Percentiles rank a stretch among this genome's conserved stretches.
phyloP scores from a whole-genome alignment of 1,140 invertebrate species.

The Asobara japonica region DNA sequence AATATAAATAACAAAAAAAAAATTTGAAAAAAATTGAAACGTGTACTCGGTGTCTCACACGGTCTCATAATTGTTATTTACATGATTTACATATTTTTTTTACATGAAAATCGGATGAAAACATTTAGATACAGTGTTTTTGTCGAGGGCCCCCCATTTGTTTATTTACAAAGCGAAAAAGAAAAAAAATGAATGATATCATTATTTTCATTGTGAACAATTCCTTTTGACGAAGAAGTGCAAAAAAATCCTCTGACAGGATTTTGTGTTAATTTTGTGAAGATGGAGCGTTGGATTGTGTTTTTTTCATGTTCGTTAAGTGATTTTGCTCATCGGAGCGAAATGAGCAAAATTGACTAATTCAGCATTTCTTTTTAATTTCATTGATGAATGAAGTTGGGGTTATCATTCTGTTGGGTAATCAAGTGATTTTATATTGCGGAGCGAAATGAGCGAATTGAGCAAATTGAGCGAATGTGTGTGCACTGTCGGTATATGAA shows the following conservation, averaged over 20 bases:
- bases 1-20: too few relatives aligned
- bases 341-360: neutral
- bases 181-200: neutral
- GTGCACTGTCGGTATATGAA: too few relatives aligned
- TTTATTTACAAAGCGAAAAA: neutral
- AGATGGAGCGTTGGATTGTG: too few relatives aligned
- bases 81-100: neutral
- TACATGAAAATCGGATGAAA: neutral
- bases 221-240: neutral
- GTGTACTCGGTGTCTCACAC: constrained; percentile 57
- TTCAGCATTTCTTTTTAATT: too few relatives aligned
- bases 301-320: neutral
- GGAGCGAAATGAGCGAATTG: too few relatives aligned
- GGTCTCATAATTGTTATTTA: constrained; percentile 1
- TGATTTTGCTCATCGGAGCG: neutral
- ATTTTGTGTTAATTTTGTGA: too few relatives aligned
- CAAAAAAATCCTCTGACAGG: neutral
- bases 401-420: too few relatives aligned
- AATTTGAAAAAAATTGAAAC: constrained; percentile 41
- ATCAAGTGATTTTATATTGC: too few relatives aligned
- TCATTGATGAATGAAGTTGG: too few relatives aligned
- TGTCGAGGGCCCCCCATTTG: neutral
- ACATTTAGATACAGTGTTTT: neutral
- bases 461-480: too few relatives aligned
- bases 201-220: neutral